Conservation (phyloP, 2,113 vertebrate species). For the Tricholaema leucomelas region DNA sequence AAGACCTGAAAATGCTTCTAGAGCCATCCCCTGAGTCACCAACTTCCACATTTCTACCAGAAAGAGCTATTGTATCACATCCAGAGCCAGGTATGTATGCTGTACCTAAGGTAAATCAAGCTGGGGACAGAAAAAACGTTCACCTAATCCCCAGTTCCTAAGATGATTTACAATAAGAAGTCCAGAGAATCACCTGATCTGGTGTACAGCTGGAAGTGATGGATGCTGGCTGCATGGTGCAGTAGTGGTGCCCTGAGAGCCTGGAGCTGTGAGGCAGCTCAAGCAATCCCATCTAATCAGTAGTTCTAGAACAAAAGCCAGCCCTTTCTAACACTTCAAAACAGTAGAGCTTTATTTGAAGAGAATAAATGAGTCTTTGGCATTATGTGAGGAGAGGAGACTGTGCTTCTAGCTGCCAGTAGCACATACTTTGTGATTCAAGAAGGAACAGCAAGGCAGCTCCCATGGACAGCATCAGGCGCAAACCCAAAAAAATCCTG, state of each 20-base stretch:
- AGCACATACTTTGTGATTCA: conserved; percentile 80
- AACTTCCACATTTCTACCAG: background rate
- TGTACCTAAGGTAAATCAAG: background rate
- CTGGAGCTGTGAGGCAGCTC: background rate
- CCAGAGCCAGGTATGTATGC: background rate
- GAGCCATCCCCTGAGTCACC: background rate
- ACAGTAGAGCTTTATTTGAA: conserved; percentile 66
- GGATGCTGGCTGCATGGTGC: background rate
- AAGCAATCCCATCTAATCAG: conserved; percentile 21
- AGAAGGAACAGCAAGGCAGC: conserved; percentile 78
- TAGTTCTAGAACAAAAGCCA: conserved; percentile 19
- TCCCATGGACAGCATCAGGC: conserved; percentile 65
- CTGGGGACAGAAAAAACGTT: background rate
- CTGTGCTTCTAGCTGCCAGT: conserved; percentile 74
- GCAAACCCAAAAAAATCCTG: conserved; percentile 47
- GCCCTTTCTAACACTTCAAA: conserved; percentile 20
- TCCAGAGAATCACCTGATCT: background rate
- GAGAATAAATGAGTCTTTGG: conserved; percentile 63
- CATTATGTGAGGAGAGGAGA: conserved; percentile 72
- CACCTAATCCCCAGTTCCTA: background rate
- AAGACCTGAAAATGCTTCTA: background rate
- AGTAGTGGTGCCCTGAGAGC: background rate
- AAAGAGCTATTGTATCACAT: background rate
- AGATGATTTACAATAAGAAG: background rate
- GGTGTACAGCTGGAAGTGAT: background rate